These are phyloP conservation scores for Plumapathes pennacea DNA, from an alignment of 92 coral and sea anemone species.

Conservation along the genomic window DNA sequence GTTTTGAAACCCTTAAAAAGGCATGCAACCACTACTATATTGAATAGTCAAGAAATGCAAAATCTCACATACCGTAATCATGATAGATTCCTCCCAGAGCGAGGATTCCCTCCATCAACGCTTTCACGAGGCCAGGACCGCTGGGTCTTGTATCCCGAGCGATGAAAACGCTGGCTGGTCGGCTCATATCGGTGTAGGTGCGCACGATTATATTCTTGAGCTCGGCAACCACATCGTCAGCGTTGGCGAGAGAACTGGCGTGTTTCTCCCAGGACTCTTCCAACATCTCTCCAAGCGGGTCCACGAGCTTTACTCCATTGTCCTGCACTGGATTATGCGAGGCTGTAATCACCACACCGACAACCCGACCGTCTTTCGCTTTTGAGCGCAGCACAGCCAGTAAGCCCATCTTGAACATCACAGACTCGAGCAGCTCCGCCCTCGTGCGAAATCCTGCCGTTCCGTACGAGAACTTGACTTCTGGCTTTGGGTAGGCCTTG, in stretches of 20 bases:
- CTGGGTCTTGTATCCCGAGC: conserved; percentile 98
- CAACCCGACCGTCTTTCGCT: conserved; percentile 71
- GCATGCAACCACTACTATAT: no score
- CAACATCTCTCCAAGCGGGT: conserved; percentile 97
- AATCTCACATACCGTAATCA: conserved; percentile 88
- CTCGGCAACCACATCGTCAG: conserved; percentile 63
- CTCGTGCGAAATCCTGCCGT: conserved; percentile 94
- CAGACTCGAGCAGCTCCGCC: conserved; percentile 75
- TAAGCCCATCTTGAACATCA: conserved; percentile 97
- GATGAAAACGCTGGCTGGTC: conserved; percentile 66
- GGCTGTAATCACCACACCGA: conserved; percentile 96
- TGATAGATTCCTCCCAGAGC: conserved; percentile 82
- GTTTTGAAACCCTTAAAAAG: no score
- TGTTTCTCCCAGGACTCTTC: conserved; percentile 91
- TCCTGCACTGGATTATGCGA: conserved; percentile 95
- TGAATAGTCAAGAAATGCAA: no score
- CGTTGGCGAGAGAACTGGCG: conserved; percentile 83
- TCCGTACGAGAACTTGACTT: conserved; percentile 80
- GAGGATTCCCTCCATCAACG: conserved; percentile 71
- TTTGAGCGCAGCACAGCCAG: conserved; percentile 90
- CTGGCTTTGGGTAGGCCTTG: conserved; percentile 74
- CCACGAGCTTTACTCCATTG: conserved; percentile 95
- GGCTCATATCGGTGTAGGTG: conserved; percentile 42
- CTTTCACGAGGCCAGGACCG: conserved; percentile 65
- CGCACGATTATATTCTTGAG: conserved; percentile 47